Conservation (phyloP, 2,113 vertebrate species). For the Dendropsophus ebraccatus region DNA sequence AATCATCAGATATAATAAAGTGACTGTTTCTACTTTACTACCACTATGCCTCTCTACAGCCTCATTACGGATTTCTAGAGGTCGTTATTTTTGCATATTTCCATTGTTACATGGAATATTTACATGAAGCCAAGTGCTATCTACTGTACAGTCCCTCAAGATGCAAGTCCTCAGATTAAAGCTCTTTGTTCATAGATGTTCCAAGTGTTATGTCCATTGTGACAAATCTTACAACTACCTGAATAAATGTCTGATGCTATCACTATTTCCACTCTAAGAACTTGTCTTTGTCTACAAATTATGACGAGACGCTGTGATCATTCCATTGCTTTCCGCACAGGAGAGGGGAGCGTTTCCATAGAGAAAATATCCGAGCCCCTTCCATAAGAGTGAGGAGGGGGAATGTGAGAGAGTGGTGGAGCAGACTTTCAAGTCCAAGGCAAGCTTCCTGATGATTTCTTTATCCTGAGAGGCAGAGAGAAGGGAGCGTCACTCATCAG, state of each 20-base stretch:
- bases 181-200: not conserved
- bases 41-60: not conserved
- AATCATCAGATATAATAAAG: not conserved
- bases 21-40: not conserved
- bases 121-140: not conserved
- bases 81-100: not conserved
- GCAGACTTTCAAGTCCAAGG: constrained; percentile 54
- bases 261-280: constrained; percentile 11
- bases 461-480: constrained; percentile 58
- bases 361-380: constrained; percentile 57
- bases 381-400: constrained; percentile 56
- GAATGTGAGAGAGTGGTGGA: constrained; percentile 37
- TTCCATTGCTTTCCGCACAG: constrained; percentile 28
- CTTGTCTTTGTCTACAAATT: rapidly evolving
- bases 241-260: constrained; percentile 23
- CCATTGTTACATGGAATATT: not conserved
- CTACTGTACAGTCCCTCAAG: not conserved
- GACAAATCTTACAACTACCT: constrained; percentile 15
- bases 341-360: constrained; percentile 57
- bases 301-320: constrained; percentile 9
- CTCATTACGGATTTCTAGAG: not conserved
- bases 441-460: constrained; percentile 55
- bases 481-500: constrained; percentile 54
- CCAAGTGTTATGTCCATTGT: not conserved
- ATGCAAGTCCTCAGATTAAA: not conserved